phyloP scores from a whole-genome alignment of 2,888 invertebrate species.

The Acronicta leporina region DNA sequence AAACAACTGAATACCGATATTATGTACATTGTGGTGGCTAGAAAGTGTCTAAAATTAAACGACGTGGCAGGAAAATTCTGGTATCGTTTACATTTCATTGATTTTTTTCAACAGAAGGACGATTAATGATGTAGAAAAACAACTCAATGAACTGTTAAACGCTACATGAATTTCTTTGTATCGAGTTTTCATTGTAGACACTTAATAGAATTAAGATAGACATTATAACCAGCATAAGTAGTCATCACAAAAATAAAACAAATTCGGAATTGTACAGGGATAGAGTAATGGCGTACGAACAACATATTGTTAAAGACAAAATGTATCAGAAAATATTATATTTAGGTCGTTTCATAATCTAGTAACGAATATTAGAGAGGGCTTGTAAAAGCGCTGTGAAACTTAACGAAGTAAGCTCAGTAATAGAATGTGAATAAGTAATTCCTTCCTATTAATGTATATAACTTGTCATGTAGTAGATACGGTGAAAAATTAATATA shows the following conservation, averaged over 20 bases:
- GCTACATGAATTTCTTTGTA: constrained; percentile 14
- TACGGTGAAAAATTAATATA: constrained; percentile 85
- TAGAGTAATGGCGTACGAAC: constrained; percentile 74
- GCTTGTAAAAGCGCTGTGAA: constrained; percentile 83
- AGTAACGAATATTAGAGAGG: constrained; percentile 66
- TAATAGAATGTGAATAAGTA: constrained; percentile 81
- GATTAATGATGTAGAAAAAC: constrained; percentile 18
- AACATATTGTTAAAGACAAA: constrained; percentile 64
- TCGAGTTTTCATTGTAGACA: constrained; percentile 26
- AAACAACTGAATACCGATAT: constrained; percentile 68
- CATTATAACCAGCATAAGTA: constrained; percentile 54
- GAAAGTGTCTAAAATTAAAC: constrained; percentile 49
- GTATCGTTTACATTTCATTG: constrained; percentile 36
- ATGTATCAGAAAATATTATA: constrained; percentile 66
- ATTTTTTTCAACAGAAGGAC: constrained; percentile 22
- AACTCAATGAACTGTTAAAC: constrained; percentile 29
- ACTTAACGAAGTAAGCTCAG: constrained; percentile 81
- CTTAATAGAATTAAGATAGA: constrained; percentile 50
- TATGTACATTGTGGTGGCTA: constrained; percentile 76
- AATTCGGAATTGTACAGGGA: constrained; percentile 89
- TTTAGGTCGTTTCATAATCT: constrained; percentile 65
- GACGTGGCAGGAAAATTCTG: constrained; percentile 15
- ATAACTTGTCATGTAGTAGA: constrained; percentile 78
- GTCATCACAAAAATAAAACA: constrained; percentile 69
- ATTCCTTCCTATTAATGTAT: constrained; percentile 80